phyloP scores from a whole-genome alignment of 1,140 invertebrate genomes.

The Armadillidium nasatum region DNA sequence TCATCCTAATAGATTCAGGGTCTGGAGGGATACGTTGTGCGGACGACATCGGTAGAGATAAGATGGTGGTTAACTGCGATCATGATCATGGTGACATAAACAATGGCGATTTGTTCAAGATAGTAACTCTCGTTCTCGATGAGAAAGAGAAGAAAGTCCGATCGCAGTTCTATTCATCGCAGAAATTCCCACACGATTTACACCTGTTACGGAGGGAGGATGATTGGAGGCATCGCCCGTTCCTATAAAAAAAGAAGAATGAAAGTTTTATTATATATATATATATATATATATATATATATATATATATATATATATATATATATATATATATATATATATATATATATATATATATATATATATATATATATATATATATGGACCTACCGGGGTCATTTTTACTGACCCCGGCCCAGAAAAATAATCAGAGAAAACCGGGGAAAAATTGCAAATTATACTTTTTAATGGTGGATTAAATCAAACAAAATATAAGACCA shows the following conservation, averaged over 20 bases:
- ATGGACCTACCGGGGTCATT: no score
- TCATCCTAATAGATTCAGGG: no score
- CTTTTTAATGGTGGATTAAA: no score
- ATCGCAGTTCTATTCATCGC: conserved; percentile 65
- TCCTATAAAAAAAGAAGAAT: conserved; percentile 51
- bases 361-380: conserved; percentile 18
- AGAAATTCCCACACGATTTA: conserved; percentile 70
- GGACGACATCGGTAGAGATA: no score
- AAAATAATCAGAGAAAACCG: no score
- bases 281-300: conserved; percentile 39
- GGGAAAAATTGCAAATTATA: no score
- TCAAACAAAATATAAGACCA: no score
- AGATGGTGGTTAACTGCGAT: not conserved
- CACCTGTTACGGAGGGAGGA: conserved; percentile 69
- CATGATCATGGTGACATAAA: not conserved
- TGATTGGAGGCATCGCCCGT: conserved; percentile 60
- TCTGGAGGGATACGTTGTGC: no score
- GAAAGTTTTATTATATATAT: not conserved
- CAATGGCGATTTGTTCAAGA: conserved; percentile 26
- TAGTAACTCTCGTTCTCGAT: conserved; percentile 42
- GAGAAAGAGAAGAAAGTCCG: conserved; percentile 42
- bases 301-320: conserved; percentile 48
- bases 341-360: conserved; percentile 11
- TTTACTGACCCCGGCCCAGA: no score
- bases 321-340: conserved; percentile 12